Base-by-base conservation (phyloP, 2,888 invertebrate genomes). In the Sthenelais limicola region DNA sequence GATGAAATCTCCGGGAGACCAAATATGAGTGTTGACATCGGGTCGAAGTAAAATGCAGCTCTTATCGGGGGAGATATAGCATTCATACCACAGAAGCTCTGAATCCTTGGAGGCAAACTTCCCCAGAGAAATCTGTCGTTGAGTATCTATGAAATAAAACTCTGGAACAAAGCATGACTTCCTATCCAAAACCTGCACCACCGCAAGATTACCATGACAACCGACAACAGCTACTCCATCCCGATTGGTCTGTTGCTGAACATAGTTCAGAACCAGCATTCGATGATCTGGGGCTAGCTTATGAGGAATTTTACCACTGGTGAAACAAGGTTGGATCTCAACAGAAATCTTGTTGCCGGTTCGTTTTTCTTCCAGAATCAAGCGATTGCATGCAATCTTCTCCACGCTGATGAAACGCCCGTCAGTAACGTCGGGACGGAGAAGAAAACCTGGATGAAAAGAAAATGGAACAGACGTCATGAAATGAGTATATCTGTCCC, bases 61-160 rank as follows among this genome's bases (percentile, higher is more conserved):
- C 30, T 78, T 79, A 33, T 76, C 78, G 0, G 82, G 82, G 0
- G 82, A 82, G 38, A 82, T 80, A 73, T 82, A 81, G 18, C 80
- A 80, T 74, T 82, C 82, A 33, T 80, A 82, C 82, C 80, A 81
- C 15, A 78, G 76, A 5, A 77, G 75, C 35, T 51, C 77, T 49
- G 77, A 78, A 66, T 79, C 79, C 56, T 76, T 73, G 5, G 80
- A 77, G 7, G 80, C 58, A 73, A 81, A 82, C 70, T 81, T 79
- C 18, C 80, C 80, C 9, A 79, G 26, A 38, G 80, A 80, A 18
- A 73, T 66, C 33, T 77, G 72, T 28, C 67, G 58, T n/a, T 74
- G 72, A 15, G 81, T 68, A 68, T 82, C 79, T 18, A 82, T 66
- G 24, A 82, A 74, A 73, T 80, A 82, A 62, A 82, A 81, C 56